These are phyloP conservation scores for Scaptomyza montana DNA, from an alignment of 1,140 invertebrate genomes.

Conservation along the genomic window DNA sequence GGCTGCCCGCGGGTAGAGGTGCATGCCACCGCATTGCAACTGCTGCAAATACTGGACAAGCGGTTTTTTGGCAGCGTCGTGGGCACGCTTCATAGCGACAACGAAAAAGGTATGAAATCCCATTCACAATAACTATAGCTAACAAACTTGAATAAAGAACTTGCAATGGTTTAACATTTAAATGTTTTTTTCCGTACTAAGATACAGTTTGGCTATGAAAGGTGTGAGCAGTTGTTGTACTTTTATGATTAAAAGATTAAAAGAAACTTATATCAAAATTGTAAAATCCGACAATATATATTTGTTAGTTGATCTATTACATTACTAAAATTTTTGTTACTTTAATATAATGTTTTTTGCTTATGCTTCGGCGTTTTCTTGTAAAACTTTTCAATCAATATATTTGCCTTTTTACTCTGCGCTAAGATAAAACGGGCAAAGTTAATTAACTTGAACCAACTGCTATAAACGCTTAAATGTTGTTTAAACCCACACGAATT, in stretches of 20 bases:
- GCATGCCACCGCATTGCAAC: slow-evolving; percentile 95
- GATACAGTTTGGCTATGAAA: not conserved
- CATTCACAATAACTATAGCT: slow-evolving; percentile 14
- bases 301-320: too few species aligned
- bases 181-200: not conserved
- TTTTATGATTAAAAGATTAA: not conserved
- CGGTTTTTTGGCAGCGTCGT: slow-evolving; percentile 94
- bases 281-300: too few species aligned
- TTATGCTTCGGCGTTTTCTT: not conserved
- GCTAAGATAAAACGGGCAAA: too few species aligned
- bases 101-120: slow-evolving; percentile 87
- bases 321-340: not conserved
- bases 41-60: slow-evolving; percentile 97
- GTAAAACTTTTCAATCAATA: not conserved
- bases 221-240: not conserved
- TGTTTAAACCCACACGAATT: too few species aligned
- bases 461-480: too few species aligned
- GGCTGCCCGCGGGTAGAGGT: slow-evolving; percentile 96
- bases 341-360: not conserved
- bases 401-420: not conserved
- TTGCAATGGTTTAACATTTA: slow-evolving; percentile 16
- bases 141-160: slow-evolving; percentile 21
- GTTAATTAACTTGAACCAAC: too few species aligned
- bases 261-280: not conserved
- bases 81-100: slow-evolving; percentile 87